These are phyloP conservation scores for Stomatorhinus ivindoensis DNA, from an alignment of 2,113 vertebrate genomes.

Conservation along the genomic window DNA sequence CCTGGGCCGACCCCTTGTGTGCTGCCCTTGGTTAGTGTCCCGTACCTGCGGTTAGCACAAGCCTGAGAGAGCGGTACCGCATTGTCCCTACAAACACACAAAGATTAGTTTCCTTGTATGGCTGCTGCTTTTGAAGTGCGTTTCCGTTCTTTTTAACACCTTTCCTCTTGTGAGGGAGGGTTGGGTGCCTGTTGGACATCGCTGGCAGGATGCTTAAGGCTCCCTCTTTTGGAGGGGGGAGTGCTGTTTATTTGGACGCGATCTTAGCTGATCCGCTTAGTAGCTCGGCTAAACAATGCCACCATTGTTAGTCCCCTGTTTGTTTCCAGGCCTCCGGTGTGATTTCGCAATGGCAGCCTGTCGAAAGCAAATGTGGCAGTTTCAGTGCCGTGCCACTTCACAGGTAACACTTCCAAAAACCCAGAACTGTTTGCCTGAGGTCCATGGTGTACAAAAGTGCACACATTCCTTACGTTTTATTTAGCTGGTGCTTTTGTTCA, in stretches of 20 bases:
- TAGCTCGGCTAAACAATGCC: constrained; percentile 23
- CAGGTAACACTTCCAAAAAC: background rate
- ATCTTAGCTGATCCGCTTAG: constrained; percentile 10
- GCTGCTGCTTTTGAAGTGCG: background rate
- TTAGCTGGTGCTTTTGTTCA: background rate
- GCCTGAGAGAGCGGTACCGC: background rate
- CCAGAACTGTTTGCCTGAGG: background rate
- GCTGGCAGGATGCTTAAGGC: background rate
- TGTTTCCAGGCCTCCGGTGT: constrained; percentile 11
- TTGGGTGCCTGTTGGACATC: background rate
- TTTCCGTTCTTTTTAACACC: background rate
- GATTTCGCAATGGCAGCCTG: constrained; percentile 13
- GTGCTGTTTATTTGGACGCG: constrained; percentile 28
- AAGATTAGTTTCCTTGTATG: background rate
- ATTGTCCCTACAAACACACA: background rate
- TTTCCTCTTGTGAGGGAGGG: background rate
- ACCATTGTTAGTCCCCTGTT: constrained; percentile 26
- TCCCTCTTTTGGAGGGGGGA: background rate
- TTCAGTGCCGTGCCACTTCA: background rate
- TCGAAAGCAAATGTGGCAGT: constrained; percentile 15
- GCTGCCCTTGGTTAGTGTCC: background rate
- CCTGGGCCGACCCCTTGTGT: constrained; percentile 30
- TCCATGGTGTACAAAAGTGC: background rate
- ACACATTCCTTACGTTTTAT: background rate
- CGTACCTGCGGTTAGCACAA: background rate